Evolutionary conservation across 2,113 vertebrate genomes (phyloP), one percentile per base, ranked within the genome.

Genomic region (Parotia lawesii): DNA sequence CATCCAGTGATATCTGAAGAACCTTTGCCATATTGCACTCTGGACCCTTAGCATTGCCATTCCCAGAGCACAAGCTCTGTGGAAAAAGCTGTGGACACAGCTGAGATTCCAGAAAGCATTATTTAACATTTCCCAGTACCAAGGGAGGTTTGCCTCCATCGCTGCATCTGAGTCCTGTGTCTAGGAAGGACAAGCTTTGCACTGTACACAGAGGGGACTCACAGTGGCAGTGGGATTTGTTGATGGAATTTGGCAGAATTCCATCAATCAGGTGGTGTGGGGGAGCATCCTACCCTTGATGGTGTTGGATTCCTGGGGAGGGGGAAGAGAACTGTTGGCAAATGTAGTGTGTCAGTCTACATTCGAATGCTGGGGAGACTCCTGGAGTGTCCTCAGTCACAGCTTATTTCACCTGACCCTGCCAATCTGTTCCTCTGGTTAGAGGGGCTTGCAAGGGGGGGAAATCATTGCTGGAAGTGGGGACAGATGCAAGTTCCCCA

Each of bases 11-110:
- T 85, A 80, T 58, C 86, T 90, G 77, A 58, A 47, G 50, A 45
- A 94, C 90, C 95, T 94, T 94, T 95, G 92, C 82, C 54, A 56
- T 54, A 56, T 20, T 93, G 75, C 58, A 77, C 95, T 92, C 65
- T 92, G 90, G 51, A 95, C 90, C 54, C 54, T 50, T 22, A 33
- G n/a, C 16, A 37, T 35, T 65, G 51, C 45, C 66, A 31, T 89
- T 91, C 70, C 85, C 58, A 79, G 67, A 72, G 58, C 42, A 69
- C 50, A 79, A 82, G 66, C 62, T 90, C 70, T 75, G 31, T 81
- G 66, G 71, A 91, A 80, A 85, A 76, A 31, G 25, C 24, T 60
- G 85, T 80, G 78, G 65, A 73, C 50, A n/a, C 50, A 65, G 15
- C 67, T 29, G 29, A 85, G 42, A 42, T 91, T 91, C 62, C 77